Evolutionary conservation across 2,888 invertebrate species (phyloP).

Genomic region (Anodontia alba): DNA sequence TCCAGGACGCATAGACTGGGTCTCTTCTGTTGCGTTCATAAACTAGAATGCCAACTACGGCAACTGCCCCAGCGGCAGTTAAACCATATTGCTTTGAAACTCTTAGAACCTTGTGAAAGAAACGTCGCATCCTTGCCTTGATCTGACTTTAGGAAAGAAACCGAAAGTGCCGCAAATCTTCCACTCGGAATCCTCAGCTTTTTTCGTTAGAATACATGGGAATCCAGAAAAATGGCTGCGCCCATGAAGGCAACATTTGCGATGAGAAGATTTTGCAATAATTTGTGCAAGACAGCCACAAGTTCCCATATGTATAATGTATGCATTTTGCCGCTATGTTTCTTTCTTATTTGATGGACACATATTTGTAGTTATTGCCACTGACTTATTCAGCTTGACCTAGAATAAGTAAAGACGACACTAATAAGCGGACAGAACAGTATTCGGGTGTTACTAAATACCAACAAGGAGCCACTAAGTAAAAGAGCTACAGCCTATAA

Average conservation of each 20-base stretch:
- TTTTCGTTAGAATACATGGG: background rate
- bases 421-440: no score
- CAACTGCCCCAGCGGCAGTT: constrained; percentile 60
- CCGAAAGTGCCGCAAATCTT: constrained; percentile 15
- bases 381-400: no score
- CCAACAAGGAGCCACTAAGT: no score
- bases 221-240: constrained; percentile 48
- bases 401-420: no score
- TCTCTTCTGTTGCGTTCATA: constrained; percentile 51
- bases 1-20: constrained; percentile 77
- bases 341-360: no score
- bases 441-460: no score
- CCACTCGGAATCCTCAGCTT: constrained; percentile 5
- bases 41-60: constrained; percentile 62
- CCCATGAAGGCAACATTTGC: constrained; percentile 33
- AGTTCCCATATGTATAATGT: background rate
- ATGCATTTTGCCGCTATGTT: no score
- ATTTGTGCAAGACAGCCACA: background rate
- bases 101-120: constrained; percentile 25
- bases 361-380: no score
- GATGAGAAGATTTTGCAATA: background rate
- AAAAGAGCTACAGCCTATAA: no score
- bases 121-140: constrained; percentile 35
- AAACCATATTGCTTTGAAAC: constrained; percentile 45
- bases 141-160: background rate